Percentiles rank a stretch among this genome's conserved stretches.
These are phyloP conservation scores for Leptatherina wallacei DNA, from an alignment of 2,797 vertebrate species.

Conservation along the genomic window DNA sequence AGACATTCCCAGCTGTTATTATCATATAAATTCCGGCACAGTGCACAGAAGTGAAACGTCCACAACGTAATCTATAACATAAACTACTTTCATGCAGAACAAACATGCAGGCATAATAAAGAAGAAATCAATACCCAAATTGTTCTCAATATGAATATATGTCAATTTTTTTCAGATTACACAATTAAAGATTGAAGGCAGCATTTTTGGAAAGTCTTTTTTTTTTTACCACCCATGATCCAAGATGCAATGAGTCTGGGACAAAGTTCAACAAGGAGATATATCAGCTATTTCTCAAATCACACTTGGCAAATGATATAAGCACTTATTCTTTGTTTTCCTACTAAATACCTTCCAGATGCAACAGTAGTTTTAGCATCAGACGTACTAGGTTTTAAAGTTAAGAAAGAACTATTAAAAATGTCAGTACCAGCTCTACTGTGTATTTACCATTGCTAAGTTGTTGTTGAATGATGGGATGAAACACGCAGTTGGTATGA, in stretches of 20 bases:
- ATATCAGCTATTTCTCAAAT: neutral
- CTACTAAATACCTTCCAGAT: neutral
- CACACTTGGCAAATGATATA: neutral
- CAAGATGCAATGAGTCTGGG: neutral
- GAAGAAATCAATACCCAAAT: neutral
- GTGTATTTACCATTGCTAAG: conserved; percentile 14
- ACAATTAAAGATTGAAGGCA: neutral
- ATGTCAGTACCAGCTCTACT: conserved; percentile 23
- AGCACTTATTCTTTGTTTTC: neutral
- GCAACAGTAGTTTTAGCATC: neutral
- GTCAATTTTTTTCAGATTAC: neutral
- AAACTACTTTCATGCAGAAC: neutral
- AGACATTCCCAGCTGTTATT: no score
- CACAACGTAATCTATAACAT: neutral
- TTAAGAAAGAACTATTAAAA: conserved; percentile 18
- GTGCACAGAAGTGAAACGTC: neutral
- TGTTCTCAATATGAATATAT: neutral
- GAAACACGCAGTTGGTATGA: neutral
- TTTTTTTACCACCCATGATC: conserved; percentile 11
- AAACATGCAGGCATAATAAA: neutral
- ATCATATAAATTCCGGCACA: neutral
- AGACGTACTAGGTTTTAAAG: neutral
- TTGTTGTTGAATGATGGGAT: conserved; percentile 7
- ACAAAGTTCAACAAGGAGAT: neutral
- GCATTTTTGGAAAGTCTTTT: neutral